Percentiles rank a stretch among this genome's conserved stretches.
Conservation (phyloP, 2,113 vertebrate genomes). For the Halcyon malimbica region DNA sequence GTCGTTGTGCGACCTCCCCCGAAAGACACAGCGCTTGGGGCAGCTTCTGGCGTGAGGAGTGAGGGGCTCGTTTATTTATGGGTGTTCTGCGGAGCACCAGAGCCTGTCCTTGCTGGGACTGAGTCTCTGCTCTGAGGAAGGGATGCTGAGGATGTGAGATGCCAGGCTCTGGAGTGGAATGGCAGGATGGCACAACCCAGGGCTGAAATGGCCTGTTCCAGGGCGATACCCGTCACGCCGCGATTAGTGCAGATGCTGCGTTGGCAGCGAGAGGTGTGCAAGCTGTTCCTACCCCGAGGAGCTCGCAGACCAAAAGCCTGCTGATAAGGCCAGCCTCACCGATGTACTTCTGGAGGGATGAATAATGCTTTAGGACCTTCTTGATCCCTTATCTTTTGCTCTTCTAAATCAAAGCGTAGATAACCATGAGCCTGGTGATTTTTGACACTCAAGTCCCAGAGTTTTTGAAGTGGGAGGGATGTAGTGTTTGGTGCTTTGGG, state of each 20-base stretch:
- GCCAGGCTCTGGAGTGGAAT: background rate
- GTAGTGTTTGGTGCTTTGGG: background rate
- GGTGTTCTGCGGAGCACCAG: background rate
- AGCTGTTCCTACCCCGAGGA: background rate
- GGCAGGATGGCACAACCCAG: background rate
- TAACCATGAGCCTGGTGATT: background rate
- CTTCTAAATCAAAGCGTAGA: background rate
- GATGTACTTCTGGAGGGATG: background rate
- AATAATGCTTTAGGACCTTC: background rate
- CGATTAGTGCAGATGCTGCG: background rate
- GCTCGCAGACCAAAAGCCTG: background rate
- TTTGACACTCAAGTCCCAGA: fast-evolving
- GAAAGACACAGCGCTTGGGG: background rate
- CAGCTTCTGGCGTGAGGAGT: background rate
- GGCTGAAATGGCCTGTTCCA: background rate
- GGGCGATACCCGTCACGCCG: background rate
- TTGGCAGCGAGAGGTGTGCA: constrained; percentile 23
- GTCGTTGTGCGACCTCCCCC: background rate
- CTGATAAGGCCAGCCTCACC: background rate
- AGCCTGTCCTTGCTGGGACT: background rate
- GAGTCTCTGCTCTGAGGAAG: background rate
- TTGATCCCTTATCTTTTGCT: background rate
- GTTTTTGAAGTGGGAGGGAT: background rate
- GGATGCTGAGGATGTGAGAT: background rate
- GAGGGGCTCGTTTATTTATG: background rate